Evolutionary conservation across 2,888 invertebrate species (phyloP).

Genomic region (Pediacus dermestoides): DNA sequence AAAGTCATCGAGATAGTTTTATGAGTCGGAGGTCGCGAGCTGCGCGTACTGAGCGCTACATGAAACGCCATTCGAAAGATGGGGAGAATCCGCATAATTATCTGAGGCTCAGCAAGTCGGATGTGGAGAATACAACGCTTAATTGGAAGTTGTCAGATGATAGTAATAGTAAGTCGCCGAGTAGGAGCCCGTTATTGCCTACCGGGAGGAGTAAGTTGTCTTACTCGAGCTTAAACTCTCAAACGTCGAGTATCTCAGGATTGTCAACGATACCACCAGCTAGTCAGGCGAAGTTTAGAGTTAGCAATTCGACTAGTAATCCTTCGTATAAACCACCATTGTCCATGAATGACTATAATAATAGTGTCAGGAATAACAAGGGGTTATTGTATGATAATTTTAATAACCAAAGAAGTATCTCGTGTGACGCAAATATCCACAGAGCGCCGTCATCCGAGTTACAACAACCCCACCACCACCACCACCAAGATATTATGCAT

Average conservation of each 20-base stretch:
- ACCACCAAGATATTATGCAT: constrained; percentile 35
- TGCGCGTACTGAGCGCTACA: constrained; percentile 77
- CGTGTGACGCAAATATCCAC: constrained; percentile 46
- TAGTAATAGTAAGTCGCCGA: constrained; percentile 35
- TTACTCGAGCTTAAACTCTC: constrained; percentile 31
- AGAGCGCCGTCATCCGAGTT: constrained; percentile 36
- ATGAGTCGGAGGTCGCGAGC: constrained; percentile 64
- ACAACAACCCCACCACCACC: too few relatives aligned
- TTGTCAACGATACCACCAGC: constrained; percentile 47
- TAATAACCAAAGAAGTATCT: constrained; percentile 41
- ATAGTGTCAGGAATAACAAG: constrained; percentile 23
- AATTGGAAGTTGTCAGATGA: constrained; percentile 32
- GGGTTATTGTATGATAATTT: constrained; percentile 21
- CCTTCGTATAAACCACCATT: constrained; percentile 39
- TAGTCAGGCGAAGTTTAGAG: constrained; percentile 36
- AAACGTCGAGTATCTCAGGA: constrained; percentile 39
- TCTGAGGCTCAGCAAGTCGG: constrained; percentile 40
- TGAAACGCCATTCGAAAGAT: constrained; percentile 69
- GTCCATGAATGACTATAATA: constrained; percentile 42
- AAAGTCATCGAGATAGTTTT: constrained; percentile 48
- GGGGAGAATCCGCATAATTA: constrained; percentile 56
- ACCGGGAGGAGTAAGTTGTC: constrained; percentile 25
- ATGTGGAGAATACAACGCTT: constrained; percentile 35
- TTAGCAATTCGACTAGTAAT: constrained; percentile 40
- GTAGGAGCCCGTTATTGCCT: constrained; percentile 38